Conservation (phyloP, 2,113 vertebrate species). For the Rafetus swinhoei region DNA sequence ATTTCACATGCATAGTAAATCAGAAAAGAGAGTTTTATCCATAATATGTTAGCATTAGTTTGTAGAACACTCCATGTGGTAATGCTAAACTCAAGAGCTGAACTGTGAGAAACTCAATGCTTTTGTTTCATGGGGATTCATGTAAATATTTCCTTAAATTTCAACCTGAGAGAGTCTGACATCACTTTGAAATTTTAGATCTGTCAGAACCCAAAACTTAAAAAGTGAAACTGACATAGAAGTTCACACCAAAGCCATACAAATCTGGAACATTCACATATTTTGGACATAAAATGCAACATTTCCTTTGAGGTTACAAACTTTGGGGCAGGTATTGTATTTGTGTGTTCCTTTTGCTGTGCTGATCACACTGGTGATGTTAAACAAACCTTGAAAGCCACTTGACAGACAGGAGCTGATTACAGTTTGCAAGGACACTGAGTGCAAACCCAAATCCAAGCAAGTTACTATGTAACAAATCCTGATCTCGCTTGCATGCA, state of each 20-base stretch:
- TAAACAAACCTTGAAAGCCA: not conserved
- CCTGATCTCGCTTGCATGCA: not conserved
- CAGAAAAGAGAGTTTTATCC: not conserved
- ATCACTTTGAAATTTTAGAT: constrained; percentile 1
- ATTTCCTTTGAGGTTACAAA: not conserved
- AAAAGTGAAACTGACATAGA: not conserved
- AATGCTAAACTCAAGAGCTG: not conserved
- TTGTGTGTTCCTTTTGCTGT: not conserved
- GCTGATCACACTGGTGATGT: fast-evolving
- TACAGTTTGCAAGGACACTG: not conserved
- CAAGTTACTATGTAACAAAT: not conserved
- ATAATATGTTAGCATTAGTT: not conserved
- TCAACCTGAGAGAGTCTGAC: constrained; percentile 7
- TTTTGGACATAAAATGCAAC: fast-evolving
- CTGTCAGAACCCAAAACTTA: not conserved
- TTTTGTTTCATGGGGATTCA: not conserved
- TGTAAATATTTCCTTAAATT: not conserved
- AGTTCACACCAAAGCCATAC: not conserved
- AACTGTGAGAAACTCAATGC: not conserved
- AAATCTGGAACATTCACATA: not conserved
- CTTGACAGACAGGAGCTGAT: not conserved
- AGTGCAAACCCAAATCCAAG: not conserved
- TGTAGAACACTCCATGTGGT: not conserved
- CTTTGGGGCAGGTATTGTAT: not conserved
- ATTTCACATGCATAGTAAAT: fast-evolving